Conservation (phyloP, 2,797 vertebrate genomes). For the Loris lydekkerianus region DNA sequence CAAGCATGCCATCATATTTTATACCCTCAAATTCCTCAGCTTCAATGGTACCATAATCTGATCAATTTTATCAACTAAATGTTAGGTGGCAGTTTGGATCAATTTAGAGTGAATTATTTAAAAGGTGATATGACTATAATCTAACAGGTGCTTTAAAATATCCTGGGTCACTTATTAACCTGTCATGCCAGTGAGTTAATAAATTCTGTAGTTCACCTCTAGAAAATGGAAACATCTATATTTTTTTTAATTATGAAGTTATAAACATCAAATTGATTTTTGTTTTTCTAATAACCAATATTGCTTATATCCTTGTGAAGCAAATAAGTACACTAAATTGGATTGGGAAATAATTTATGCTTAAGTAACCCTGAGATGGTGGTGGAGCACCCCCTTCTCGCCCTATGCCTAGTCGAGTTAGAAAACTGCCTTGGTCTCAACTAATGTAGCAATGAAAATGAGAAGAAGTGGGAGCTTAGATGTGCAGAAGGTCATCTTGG, state of each 20-base stretch:
- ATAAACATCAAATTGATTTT: constrained; percentile 32
- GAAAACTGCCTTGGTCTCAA: not conserved
- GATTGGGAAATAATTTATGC: not conserved
- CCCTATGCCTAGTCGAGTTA: not conserved
- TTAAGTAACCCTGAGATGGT: not conserved
- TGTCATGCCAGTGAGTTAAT: constrained; percentile 2
- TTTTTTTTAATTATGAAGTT: constrained; percentile 53
- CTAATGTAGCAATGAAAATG: not conserved
- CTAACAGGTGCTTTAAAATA: constrained; percentile 20
- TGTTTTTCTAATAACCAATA: not conserved
- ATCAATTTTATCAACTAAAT: not conserved
- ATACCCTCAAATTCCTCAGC: not conserved
- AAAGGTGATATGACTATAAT: constrained; percentile 10
- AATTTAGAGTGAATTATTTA: constrained; percentile 50
- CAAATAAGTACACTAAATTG: constrained; percentile 33
- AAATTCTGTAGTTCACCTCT: constrained; percentile 1
- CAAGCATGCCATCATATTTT: not conserved
- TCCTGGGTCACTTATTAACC: not conserved
- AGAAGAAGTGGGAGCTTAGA: not conserved
- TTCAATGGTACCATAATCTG: not conserved
- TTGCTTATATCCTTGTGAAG: not conserved
- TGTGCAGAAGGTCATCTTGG: not conserved
- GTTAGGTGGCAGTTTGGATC: not conserved
- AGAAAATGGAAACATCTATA: constrained; percentile 8
- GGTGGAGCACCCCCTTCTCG: not conserved